These are phyloP conservation scores for Sebastes taczanowskii DNA, from an alignment of 2,797 vertebrate species.

Conservation along the genomic window DNA sequence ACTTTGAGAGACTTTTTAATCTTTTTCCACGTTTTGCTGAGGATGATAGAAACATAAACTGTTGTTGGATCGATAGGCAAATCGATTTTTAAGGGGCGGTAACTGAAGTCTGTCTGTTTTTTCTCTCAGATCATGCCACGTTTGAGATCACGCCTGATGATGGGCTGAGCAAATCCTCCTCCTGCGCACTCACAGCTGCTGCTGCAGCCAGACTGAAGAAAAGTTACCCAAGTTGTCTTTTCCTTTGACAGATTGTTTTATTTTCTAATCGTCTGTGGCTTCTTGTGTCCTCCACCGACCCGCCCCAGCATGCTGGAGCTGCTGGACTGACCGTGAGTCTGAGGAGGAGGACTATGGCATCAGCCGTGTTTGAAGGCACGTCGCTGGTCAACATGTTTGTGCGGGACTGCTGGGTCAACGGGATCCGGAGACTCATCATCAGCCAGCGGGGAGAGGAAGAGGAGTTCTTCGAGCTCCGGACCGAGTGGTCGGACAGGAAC, in stretches of 20 bases:
- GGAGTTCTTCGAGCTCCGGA: constrained; percentile 96
- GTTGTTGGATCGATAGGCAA: not conserved
- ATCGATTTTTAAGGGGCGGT: constrained; percentile 35
- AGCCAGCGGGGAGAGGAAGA: constrained; percentile 92
- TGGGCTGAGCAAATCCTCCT: constrained; percentile 46
- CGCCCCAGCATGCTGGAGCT: constrained; percentile 71
- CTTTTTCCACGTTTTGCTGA: not conserved
- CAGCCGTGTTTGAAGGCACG: constrained; percentile 96
- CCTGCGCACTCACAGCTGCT: constrained; percentile 8
- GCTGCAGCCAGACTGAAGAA: constrained; percentile 23
- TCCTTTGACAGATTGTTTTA: no score
- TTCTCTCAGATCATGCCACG: constrained; percentile 62
- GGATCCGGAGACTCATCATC: constrained; percentile 92
- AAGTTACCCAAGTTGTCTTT: constrained; percentile 48
- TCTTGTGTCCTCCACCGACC: not conserved
- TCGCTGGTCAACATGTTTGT: constrained; percentile 99
- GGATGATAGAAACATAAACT: not conserved
- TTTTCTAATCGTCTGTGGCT: not conserved
- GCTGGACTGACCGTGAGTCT: constrained; percentile 52
- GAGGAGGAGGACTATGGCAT: constrained; percentile 84
- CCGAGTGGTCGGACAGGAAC: constrained; percentile 98
- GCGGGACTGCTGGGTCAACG: constrained; percentile 98
- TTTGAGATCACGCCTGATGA: constrained; percentile 60
- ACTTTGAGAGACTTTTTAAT: not conserved
- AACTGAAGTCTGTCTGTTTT: constrained; percentile 16